These are phyloP conservation scores for Chaetoderma sp. DNA, from an alignment of 2,888 invertebrate genomes.

Conservation along the genomic window DNA sequence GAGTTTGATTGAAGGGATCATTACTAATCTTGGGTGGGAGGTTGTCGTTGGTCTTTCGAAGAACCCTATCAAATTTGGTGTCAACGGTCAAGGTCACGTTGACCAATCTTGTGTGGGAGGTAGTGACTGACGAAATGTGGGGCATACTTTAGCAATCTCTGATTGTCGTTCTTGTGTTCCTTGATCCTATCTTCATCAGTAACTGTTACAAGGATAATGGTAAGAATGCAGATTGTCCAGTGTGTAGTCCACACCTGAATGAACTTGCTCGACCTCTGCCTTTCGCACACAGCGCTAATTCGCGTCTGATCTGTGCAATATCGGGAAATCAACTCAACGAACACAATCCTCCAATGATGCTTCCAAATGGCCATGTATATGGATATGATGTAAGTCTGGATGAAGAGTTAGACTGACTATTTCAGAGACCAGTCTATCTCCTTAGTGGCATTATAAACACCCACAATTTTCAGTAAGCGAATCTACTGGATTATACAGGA, in stretches of 20 bases:
- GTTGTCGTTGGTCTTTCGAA: too few relatives aligned
- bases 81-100: not conserved
- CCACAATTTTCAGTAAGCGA: not conserved
- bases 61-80: too few relatives aligned
- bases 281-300: conserved; percentile 93
- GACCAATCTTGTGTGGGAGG: not conserved
- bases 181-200: conserved; percentile 37
- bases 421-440: not conserved
- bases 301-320: conserved; percentile 90
- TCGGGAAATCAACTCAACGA: conserved; percentile 94
- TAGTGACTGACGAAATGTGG: not conserved
- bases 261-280: conserved; percentile 88
- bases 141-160: not conserved
- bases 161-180: not conserved
- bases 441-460: not conserved
- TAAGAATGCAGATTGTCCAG: conserved; percentile 87
- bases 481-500: not conserved
- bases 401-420: not conserved
- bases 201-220: conserved; percentile 66
- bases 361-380: conserved; percentile 98
- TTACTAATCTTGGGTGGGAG: too few relatives aligned
- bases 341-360: conserved; percentile 97
- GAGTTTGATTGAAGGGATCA: too few relatives aligned
- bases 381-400: conserved; percentile 61
- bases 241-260: conserved; percentile 89